A percentile compares a stretch with the other conserved stretches of the same genome.
Conservation (phyloP, 37 sponge, comb jelly and placozoan genomes). For the Crambe crambe region DNA sequence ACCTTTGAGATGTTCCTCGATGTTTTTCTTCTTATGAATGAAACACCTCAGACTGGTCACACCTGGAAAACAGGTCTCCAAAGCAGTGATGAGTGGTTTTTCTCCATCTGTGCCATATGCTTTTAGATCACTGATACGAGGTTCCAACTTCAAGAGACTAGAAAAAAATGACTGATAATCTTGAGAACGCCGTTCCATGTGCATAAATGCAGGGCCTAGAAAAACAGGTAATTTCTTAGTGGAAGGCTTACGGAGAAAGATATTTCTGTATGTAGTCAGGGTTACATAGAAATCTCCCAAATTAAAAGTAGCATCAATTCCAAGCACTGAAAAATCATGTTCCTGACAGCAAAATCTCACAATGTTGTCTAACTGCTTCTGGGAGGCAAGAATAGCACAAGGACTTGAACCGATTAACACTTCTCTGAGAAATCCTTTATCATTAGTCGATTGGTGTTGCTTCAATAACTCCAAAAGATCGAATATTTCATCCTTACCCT, state of each 20-base stretch:
- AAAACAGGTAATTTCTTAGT: slow-evolving; percentile 24
- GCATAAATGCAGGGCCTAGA: slow-evolving; percentile 42
- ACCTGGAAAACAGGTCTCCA: background rate
- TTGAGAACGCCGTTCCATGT: slow-evolving; percentile 43
- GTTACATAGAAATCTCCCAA: slow-evolving; percentile 39
- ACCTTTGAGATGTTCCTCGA: slow-evolving; percentile 17
- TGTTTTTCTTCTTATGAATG: slow-evolving; percentile 27
- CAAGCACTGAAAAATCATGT: too few species aligned
- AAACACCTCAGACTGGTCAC: slow-evolving; percentile 9
- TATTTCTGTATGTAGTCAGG: slow-evolving; percentile 13
- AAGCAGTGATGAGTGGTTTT: background rate
- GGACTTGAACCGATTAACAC: slow-evolving; percentile 11
- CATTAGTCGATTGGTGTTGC: slow-evolving; percentile 4
- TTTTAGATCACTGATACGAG: background rate
- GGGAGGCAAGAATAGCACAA: slow-evolving; percentile 14
- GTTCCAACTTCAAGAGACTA: slow-evolving; percentile 21
- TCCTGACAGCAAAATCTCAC: too few species aligned
- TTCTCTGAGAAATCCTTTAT: slow-evolving; percentile 23
- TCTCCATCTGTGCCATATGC: slow-evolving; percentile 13
- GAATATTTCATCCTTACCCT: slow-evolving; percentile 23
- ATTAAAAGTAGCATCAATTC: too few species aligned
- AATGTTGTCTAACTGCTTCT: too few species aligned
- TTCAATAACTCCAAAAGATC: slow-evolving; percentile 13
- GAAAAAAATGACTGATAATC: slow-evolving; percentile 32
- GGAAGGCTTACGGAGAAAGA: background rate